Base-by-base conservation (phyloP, 30 jellyfish, hydroid and myxozoan genomes). In the Mastigias papua region DNA sequence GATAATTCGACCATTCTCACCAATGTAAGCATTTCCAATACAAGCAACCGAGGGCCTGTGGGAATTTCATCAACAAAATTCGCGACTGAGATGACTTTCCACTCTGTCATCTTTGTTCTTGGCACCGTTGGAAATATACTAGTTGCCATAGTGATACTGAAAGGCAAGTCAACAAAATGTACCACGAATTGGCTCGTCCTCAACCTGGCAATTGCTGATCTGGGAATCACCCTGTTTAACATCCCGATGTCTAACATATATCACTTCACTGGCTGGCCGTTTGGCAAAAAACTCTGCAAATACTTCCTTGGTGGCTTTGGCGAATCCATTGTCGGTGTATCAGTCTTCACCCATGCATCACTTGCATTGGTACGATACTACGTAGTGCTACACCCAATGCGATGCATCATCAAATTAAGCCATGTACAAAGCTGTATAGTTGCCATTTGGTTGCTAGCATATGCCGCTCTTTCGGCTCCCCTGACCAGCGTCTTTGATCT, bases 281-380 rank as follows among this genome's bases (percentile, higher is more conserved):
- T 87, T 49, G 96, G 98, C 0, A 91, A 80, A 57, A 20, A 31
- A 21, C 86, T 83, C 21, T 92, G 98, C 69, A 86, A 85, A 74
- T 76, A 74, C 73, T 74, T 82, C 48, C 72, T 92, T 7, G 85
- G 87, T 23, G 91, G 94, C 70, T 69, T 92, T 21, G 90, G 93
- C 13, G 98, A 92, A 63, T 78, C 86, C 60, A 78, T 92, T 66
- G 98, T 91, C 28, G 98, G 98, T 34, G 98, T 92, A 6, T 92
- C 96, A 0, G 96, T 92, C 11, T 60, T 92, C 60, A 92, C 98
- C 22, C 98, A 92, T 58, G 79, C 98, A n/a, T 78, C 96, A 2
- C 61, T 92, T 37, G 93, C 94, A 34, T 22, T 92, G 37, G 80
- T 72, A 26, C 93, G 98, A 9, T 82, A 77, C 82, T 78, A 63